Evolutionary conservation across 1,140 invertebrate genomes (phyloP), one percentile per base, ranked within the genome.

Genomic region (Philaenus spumarius): DNA sequence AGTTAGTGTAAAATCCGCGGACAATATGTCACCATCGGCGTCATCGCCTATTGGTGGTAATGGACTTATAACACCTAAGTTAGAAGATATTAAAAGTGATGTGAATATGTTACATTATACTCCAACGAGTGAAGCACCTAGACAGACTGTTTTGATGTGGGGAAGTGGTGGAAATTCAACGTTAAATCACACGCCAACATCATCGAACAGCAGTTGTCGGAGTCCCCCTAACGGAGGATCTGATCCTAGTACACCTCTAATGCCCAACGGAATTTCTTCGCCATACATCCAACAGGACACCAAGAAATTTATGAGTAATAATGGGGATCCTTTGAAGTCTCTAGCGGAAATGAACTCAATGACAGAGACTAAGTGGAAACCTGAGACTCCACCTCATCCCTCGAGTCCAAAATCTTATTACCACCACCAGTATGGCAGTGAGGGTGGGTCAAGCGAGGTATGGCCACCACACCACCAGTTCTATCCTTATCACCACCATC

Each of bases 101-200:
- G 14, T 74, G 68, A 24, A 72, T 67, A n/a, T 74, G 65, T 69
- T 74, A 50, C 76, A 82, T 62, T 72, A 72, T 59, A 68, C 69
- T 19, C 70, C 71, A n/a, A 54, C 35, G 23, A 65, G 68, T 35
- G 80, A 84, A 53, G 75, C 79, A 22, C 82, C 84, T 0, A 74
- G 89, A 19, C 89, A 93, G 72, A 93, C 89, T 1, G 89, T 93
- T 15, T 77, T 93, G 2, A 91, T 91, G 89, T 91, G 89, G 88
- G 89, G 75, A 5, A 75, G 73, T 52, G 76, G 75, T 47, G 73
- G 77, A 48, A 75, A 75, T 17, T 71, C 78, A 2, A 72, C 74
- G 11, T 69, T 71, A 5, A 73, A 73, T 26, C 75, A 75, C 50
- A 71, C 71, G 0, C 69, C 73, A 1, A 70, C 72, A 20, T 72